Conservation (phyloP, 2,888 invertebrate genomes). For the Geotrupes spiniger region DNA sequence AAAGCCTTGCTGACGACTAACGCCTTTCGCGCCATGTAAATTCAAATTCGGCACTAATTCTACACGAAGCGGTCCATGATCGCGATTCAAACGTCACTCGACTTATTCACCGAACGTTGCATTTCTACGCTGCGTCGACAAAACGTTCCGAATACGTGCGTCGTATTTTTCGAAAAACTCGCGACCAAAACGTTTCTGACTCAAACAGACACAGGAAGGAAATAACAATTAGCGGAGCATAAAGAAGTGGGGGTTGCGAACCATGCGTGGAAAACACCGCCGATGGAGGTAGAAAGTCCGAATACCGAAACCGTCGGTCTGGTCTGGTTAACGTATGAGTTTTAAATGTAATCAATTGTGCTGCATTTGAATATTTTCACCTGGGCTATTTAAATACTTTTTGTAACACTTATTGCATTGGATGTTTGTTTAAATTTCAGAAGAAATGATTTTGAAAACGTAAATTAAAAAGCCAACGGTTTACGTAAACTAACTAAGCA, state of each 20-base stretch:
- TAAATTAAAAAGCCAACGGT: no score
- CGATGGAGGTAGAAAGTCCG: conserved; percentile 22
- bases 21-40: conserved; percentile 38
- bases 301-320: conserved; percentile 16
- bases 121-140: no score
- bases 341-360: no score
- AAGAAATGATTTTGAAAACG: no score
- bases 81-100: no score
- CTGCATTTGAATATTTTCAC: conserved; percentile 4
- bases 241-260: conserved; percentile 36
- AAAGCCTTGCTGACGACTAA: conserved; percentile 61
- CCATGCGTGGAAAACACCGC: conserved; percentile 22
- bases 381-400: background rate
- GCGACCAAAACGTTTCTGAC: conserved; percentile 13
- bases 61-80: no score
- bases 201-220: conserved; percentile 46
- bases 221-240: conserved; percentile 50
- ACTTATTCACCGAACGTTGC: no score
- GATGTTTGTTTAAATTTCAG: no score
- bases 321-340: conserved; percentile 18
- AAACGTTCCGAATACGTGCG: no score
- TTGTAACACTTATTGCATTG: no score
- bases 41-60: background rate
- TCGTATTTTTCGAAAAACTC: no score
- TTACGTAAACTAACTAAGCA: no score